Evolutionary conservation across 1,140 invertebrate genomes (phyloP).

Genomic region (Babylonia areolata): DNA sequence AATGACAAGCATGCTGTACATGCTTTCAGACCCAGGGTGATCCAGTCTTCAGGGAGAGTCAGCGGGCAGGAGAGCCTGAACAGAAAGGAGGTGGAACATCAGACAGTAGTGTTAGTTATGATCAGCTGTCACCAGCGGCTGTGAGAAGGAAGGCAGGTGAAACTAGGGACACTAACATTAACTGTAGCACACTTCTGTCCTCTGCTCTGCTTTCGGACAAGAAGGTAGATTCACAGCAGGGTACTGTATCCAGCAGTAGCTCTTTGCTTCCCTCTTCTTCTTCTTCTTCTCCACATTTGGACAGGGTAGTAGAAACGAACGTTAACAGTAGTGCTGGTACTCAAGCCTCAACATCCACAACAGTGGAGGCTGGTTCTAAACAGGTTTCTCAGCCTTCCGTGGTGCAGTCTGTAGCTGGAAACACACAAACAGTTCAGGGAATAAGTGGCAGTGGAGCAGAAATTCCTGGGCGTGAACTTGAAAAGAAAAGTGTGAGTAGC

Average conservation of each 20-base stretch:
- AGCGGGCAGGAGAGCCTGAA: neutral
- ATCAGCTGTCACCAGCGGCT: neutral
- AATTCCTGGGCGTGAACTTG: neutral
- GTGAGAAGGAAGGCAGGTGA: slow-evolving; percentile 16
- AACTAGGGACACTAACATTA: neutral
- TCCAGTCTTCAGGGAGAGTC: neutral
- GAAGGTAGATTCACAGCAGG: neutral
- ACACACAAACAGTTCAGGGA: neutral
- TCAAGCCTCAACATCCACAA: neutral
- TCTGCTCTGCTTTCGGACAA: neutral
- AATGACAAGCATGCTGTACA: neutral
- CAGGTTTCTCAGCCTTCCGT: neutral
- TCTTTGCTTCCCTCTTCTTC: neutral
- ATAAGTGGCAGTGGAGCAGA: neutral
- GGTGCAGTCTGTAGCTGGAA: neutral
- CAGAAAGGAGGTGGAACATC: neutral
- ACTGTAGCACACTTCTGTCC: neutral
- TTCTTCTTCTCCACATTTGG: neutral
- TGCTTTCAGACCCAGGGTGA: neutral
- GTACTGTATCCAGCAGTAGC: neutral
- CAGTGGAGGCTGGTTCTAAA: neutral
- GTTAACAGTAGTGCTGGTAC: neutral
- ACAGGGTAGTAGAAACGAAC: neutral
- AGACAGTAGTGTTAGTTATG: neutral
- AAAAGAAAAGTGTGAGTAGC: neutral